Evolutionary conservation across 2,113 vertebrate species (phyloP), one percentile per base, ranked within the genome.

Genomic region (Sapajus apella): DNA sequence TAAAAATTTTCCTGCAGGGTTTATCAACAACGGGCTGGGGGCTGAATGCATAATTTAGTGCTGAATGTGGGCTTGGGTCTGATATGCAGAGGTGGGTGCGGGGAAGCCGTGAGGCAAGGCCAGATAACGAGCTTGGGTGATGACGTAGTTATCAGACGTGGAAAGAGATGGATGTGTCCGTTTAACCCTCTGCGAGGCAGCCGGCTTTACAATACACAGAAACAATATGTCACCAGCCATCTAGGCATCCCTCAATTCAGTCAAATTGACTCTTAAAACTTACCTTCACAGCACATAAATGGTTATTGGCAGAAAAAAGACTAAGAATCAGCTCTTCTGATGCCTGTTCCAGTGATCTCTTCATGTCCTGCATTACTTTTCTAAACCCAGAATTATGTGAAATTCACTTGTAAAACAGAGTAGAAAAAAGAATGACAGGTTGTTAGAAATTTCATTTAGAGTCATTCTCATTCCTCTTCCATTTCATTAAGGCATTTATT

Each of bases 391-490:
- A 93, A 83, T 70, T 92, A 47, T 35, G 6, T 96, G 55, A 86
- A 86, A 91, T 89, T 92, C 12, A 70, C 1, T 73, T 80, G 35
- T 56, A 61, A 92, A 94, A 77, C 3, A 66, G 40, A 87, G 40
- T 56, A 86, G 45, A 73, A 61, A 87, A 58, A 94, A 25, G 47
- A 94, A 82, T 68, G 47, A 52, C 20, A 68, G n/a, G 9, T 30
- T 93, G 40, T 92, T 75, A 77, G 30, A 18, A 70, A 40, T 94
- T 96, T 75, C 32, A 87, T 92, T 92, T 87, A 64, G 58, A 95
- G 40, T 8, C 52, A 83, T 82, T 91, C 9, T 83, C 55, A 7
- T 75, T 92, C 85, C 47, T 92, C 87, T 90, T 90, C 9, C 25
- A 9, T 89, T 84, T 76, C 43, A 94, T 79, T 82, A 91, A 83